phyloP scores from a whole-genome alignment of 92 coral and sea anemone species.

The Pocillopora meandrina region DNA sequence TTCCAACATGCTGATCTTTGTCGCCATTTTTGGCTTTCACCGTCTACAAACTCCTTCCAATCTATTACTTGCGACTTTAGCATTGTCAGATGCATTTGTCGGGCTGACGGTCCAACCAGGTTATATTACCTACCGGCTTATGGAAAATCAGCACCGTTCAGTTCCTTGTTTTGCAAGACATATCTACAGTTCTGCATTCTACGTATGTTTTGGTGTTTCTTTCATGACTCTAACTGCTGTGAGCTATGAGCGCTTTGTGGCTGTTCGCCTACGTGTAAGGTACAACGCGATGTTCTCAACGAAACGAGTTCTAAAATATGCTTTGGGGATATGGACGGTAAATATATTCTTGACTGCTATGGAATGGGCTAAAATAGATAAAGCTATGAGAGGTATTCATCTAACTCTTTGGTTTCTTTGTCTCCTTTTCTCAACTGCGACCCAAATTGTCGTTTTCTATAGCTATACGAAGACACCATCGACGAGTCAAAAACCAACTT shows the following conservation, averaged over 20 bases:
- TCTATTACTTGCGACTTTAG: constrained; percentile 24
- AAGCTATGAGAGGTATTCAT: constrained; percentile 52
- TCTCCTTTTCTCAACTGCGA: constrained; percentile 38
- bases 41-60: constrained; percentile 34
- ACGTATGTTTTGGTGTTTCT: constrained; percentile 23
- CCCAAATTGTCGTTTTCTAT: constrained; percentile 34
- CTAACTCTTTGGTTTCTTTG: constrained; percentile 61
- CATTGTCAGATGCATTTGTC: constrained; percentile 29
- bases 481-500: neutral
- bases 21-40: neutral
- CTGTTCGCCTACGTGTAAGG: constrained; percentile 21
- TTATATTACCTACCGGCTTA: constrained; percentile 29
- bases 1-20: neutral
- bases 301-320: neutral
- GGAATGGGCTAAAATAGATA: constrained; percentile 72
- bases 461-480: neutral
- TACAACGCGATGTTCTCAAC: constrained; percentile 5
- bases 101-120: constrained; percentile 36
- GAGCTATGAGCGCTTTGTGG: constrained; percentile 49
- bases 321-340: constrained; percentile 53
- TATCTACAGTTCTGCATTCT: neutral
- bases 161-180: constrained; percentile 29
- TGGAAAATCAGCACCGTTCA: constrained; percentile 27
- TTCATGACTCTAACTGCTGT: constrained; percentile 36
- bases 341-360: constrained; percentile 58